phyloP scores from a whole-genome alignment of 2,888 invertebrate species.

The Gastracanthus pulcherrimus region DNA sequence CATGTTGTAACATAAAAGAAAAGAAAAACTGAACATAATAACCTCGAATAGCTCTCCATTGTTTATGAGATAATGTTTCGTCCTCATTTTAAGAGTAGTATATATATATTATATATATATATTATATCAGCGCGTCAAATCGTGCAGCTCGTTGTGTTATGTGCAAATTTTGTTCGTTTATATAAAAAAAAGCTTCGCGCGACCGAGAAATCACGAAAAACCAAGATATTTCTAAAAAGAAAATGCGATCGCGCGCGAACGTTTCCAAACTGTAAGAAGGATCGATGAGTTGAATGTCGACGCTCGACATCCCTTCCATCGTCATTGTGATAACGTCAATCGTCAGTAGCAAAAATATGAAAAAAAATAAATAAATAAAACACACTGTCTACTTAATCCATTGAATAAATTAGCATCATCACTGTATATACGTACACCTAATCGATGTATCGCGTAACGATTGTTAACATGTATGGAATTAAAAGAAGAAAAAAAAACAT shows the following conservation, averaged over 20 bases:
- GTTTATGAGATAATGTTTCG: conserved; percentile 46
- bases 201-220: conserved; percentile 4
- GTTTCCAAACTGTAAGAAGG: conserved; percentile 46
- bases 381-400: conserved; percentile 73
- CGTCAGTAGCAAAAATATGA: conserved; percentile 71
- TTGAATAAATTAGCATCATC: conserved; percentile 72
- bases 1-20: conserved; percentile 49
- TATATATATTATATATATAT: conserved; percentile 12
- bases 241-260: conserved; percentile 18
- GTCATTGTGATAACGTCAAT: conserved; percentile 76
- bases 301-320: too few species aligned
- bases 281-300: conserved; percentile 55
- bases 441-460: conserved; percentile 74
- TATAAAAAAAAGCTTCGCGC: conserved; percentile 31
- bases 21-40: conserved; percentile 42
- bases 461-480: conserved; percentile 48
- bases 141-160: conserved; percentile 50
- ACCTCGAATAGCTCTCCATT: conserved; percentile 51
- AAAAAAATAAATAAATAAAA: conserved; percentile 16
- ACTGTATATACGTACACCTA: conserved; percentile 71
- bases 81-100: conserved; percentile 49
- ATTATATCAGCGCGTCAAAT: conserved; percentile 29
- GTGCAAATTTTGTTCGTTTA: conserved; percentile 53
- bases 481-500: background rate
- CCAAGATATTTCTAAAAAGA: conserved; percentile 36